These are phyloP conservation scores for Sylvia atricapilla DNA, from an alignment of 2,113 vertebrate genomes.

Conservation along the genomic window DNA sequence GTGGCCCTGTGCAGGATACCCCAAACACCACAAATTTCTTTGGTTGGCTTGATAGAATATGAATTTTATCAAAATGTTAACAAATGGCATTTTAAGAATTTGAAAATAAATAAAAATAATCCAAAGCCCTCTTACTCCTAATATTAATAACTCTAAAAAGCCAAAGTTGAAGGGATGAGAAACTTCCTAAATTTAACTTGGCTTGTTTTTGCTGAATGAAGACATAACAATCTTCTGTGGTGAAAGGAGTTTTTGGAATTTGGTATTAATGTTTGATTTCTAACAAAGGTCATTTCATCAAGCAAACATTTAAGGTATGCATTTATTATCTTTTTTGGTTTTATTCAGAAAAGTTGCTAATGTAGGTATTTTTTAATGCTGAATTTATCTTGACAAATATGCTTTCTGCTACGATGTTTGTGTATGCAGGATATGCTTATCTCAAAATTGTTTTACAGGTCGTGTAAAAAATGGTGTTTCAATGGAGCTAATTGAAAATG, in stretches of 20 bases:
- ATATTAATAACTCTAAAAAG: neutral
- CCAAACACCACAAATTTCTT: neutral
- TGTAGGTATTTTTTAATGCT: constrained; percentile 11
- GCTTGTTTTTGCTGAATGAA: neutral
- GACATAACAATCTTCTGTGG: neutral
- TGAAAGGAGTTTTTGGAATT: neutral
- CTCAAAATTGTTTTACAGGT: constrained; percentile 42
- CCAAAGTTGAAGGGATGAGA: neutral
- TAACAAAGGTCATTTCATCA: neutral
- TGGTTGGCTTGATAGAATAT: neutral
- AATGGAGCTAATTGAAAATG: neutral
- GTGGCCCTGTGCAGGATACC: neutral
- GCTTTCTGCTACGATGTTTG: constrained; percentile 12
- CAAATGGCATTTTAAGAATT: neutral
- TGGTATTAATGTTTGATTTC: neutral
- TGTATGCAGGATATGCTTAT: constrained; percentile 22
- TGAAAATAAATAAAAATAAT: neutral
- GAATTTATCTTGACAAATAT: constrained; percentile 9
- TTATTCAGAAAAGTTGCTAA: constrained; percentile 2
- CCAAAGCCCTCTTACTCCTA: neutral
- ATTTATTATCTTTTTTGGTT: neutral
- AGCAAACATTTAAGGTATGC: constrained; percentile 26
- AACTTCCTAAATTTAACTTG: neutral
- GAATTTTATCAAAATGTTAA: neutral
- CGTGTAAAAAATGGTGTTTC: constrained; percentile 3